Evolutionary conservation across 2,888 invertebrate species (phyloP).

Genomic region (Limnephilus auricula): DNA sequence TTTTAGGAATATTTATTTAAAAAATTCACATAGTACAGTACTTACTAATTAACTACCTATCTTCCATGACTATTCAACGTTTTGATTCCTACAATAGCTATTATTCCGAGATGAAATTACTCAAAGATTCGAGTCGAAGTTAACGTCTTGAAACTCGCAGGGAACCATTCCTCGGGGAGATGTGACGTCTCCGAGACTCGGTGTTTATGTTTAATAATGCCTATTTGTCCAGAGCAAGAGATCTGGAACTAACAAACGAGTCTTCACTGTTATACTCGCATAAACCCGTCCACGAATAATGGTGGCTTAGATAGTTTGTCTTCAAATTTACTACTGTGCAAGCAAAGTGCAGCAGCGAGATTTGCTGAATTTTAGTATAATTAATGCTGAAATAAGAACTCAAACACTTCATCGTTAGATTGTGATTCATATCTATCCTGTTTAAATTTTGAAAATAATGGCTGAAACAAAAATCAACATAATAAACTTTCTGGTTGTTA

Average conservation of each 20-base stretch:
- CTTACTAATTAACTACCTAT: not conserved
- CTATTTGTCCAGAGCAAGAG: constrained; percentile 22
- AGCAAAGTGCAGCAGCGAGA: not conserved
- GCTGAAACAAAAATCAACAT: too few species aligned
- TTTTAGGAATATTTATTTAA: too few species aligned
- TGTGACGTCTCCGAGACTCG: not conserved
- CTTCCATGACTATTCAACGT: not conserved
- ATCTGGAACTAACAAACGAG: constrained; percentile 25
- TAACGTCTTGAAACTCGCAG: not conserved
- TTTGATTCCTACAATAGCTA: not conserved
- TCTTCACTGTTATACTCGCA: not conserved
- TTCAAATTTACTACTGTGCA: not conserved
- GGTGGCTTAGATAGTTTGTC: constrained; percentile 9
- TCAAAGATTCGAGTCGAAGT: not conserved
- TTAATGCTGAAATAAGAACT: not conserved
- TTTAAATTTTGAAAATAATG: not conserved
- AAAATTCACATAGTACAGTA: too few species aligned
- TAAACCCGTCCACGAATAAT: constrained; percentile 8
- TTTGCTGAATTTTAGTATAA: not conserved
- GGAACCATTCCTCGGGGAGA: constrained; percentile 2
- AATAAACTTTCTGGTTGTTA: too few species aligned
- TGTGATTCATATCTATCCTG: not conserved
- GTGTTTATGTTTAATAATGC: constrained; percentile 22
- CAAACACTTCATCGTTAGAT: not conserved
- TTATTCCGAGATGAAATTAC: constrained; percentile 8